phyloP scores from a whole-genome alignment of 2,888 invertebrate species.

The Caenorhabditis becei region DNA sequence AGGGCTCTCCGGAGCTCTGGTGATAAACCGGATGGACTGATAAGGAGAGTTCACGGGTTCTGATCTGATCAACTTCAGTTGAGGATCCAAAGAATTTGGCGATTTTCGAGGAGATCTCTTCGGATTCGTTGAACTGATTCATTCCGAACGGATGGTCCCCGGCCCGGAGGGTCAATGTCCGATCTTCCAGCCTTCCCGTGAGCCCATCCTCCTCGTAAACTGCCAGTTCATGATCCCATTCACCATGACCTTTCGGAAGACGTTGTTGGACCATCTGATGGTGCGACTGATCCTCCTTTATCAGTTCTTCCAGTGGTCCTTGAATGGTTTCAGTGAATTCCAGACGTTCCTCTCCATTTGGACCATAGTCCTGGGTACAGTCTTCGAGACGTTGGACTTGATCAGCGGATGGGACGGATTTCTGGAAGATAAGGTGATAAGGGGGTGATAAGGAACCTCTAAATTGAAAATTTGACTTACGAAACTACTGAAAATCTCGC shows the following conservation, averaged over 20 bases:
- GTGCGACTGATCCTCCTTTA: slow-evolving; percentile 59
- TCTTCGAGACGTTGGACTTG: slow-evolving; percentile 51
- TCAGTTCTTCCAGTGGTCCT: slow-evolving; percentile 52
- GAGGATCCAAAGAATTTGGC: slow-evolving; percentile 42
- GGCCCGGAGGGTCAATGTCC: slow-evolving; percentile 42
- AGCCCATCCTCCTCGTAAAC: slow-evolving; percentile 54
- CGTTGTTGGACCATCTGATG: slow-evolving; percentile 22
- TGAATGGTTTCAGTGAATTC: slow-evolving; percentile 63
- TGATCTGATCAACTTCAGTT: slow-evolving; percentile 25
- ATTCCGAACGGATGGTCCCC: slow-evolving; percentile 50
- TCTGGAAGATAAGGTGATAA: slow-evolving; percentile 30
- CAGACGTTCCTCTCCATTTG: slow-evolving; percentile 52
- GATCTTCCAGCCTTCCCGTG: slow-evolving; percentile 46
- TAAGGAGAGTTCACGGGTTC: slow-evolving; percentile 34
- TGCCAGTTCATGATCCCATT: slow-evolving; percentile 52
- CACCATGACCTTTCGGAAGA: slow-evolving; percentile 40
- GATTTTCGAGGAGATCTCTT: slow-evolving; percentile 19
- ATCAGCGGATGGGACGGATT: slow-evolving; percentile 45
- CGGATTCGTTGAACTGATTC: slow-evolving; percentile 55
- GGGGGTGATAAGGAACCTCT: no score
- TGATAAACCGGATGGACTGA: slow-evolving; percentile 47
- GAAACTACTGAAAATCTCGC: no score
- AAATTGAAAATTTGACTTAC: no score
- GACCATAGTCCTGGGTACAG: slow-evolving; percentile 43
- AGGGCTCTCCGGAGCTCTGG: slow-evolving; percentile 18